A percentile compares a stretch with the other conserved stretches of the same genome.
These are phyloP conservation scores for Brachyhypopomus gauderio DNA, from an alignment of 2,113 vertebrate genomes.

Conservation along the genomic window DNA sequence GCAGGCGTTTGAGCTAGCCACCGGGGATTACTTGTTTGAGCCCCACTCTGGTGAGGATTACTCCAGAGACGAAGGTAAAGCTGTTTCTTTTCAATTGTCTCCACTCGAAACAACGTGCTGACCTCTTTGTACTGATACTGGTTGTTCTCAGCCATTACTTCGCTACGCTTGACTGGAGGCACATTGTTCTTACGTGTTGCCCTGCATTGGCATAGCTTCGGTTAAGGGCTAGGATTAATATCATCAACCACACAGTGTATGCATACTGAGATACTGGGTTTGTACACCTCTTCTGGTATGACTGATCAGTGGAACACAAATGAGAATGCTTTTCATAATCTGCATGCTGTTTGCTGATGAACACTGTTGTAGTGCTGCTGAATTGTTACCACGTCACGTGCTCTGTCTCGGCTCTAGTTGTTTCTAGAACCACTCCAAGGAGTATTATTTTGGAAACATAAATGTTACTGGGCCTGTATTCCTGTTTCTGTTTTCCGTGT, in stretches of 20 bases:
- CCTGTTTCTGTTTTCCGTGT: slow-evolving; percentile 72
- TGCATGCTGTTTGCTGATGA: neutral
- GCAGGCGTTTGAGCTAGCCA: slow-evolving; percentile 95
- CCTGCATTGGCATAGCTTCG: neutral
- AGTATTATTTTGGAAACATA: too few relatives aligned
- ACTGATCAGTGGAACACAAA: neutral
- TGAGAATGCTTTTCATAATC: neutral
- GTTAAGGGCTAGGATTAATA: neutral
- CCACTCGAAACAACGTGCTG: neutral
- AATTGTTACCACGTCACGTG: neutral
- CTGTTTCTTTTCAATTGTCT: slow-evolving; percentile 18
- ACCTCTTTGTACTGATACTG: neutral
- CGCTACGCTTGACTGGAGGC: neutral
- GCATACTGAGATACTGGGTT: neutral
- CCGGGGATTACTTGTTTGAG: slow-evolving; percentile 96
- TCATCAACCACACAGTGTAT: neutral
- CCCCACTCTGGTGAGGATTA: slow-evolving; percentile 98
- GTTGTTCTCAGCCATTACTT: neutral
- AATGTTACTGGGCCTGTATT: slow-evolving; percentile 51
- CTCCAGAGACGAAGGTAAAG: slow-evolving; percentile 93
- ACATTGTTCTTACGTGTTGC: neutral
- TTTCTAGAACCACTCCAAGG: neutral
- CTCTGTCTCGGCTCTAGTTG: too few relatives aligned
- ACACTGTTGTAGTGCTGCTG: neutral
- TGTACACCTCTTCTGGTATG: neutral